Percentiles rank a stretch among this genome's conserved stretches.
Conservation (phyloP, 2,797 vertebrate species). For the Nasua narica region DNA sequence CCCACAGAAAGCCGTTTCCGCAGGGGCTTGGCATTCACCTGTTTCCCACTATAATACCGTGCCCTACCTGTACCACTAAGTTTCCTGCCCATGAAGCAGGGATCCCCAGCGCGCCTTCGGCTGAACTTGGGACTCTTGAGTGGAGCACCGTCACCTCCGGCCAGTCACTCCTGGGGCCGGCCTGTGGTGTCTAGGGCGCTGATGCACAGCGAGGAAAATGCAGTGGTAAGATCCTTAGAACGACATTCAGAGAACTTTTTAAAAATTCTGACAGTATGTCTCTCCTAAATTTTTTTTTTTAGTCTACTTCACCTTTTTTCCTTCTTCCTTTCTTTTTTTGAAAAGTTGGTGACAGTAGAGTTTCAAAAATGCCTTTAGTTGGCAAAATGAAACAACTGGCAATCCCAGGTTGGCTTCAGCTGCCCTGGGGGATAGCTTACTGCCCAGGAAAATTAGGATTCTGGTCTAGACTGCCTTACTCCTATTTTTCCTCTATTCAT, state of each 20-base stretch:
- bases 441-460: slow-evolving; percentile 5
- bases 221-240: background rate
- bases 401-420: background rate
- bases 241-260: background rate
- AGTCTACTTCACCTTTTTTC: background rate
- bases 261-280: background rate
- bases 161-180: background rate
- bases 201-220: background rate
- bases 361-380: background rate
- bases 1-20: background rate
- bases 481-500: background rate
- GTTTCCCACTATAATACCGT: background rate
- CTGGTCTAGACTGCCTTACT: background rate
- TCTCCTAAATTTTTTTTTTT: background rate
- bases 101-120: background rate
- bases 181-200: background rate
- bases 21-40: background rate
- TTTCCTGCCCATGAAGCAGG: background rate
- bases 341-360: background rate
- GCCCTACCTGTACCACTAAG: background rate
- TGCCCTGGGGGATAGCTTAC: background rate
- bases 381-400: background rate
- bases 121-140: background rate
- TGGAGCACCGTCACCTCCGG: background rate
- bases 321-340: background rate